A percentile compares a stretch with the other conserved stretches of the same genome.
Conservation (phyloP, 2,797 vertebrate genomes). For the Amblyraja radiata region DNA sequence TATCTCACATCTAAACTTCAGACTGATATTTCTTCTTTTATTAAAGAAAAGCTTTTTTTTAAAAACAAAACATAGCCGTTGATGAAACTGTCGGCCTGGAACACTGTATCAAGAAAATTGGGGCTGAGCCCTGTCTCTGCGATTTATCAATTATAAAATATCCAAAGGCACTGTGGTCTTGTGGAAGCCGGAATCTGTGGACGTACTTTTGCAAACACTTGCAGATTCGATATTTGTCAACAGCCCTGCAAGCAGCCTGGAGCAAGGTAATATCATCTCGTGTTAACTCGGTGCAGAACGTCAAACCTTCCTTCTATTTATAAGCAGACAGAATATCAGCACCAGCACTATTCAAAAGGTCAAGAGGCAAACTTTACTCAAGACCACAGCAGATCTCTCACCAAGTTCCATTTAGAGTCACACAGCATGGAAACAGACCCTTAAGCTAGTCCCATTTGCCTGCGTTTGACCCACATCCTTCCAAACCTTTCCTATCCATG, state of each 20-base stretch:
- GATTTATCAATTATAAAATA: too few species aligned
- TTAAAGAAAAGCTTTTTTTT: too few species aligned
- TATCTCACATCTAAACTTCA: too few species aligned
- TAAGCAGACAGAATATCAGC: conserved; percentile 27
- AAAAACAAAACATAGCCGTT: too few species aligned
- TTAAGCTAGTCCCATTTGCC: too few species aligned
- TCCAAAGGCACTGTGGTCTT: not conserved
- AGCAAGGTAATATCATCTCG: not conserved
- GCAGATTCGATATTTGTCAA: conserved; percentile 14
- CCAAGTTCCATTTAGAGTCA: not conserved
- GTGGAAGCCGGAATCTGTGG: not conserved
- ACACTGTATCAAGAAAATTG: too few species aligned
- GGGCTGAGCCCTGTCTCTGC: too few species aligned
- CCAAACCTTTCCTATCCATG: too few species aligned
- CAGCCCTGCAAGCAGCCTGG: not conserved
- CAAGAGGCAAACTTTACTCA: not conserved
- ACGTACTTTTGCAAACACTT: not conserved
- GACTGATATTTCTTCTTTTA: too few species aligned
- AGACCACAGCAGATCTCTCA: not conserved
- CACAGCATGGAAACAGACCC: too few species aligned
- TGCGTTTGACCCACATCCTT: too few species aligned
- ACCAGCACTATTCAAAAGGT: conserved; percentile 15
- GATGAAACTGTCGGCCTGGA: too few species aligned
- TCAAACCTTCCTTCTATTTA: conserved; percentile 20
- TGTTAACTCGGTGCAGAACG: not conserved